A percentile compares a stretch with the other conserved stretches of the same genome.
Evolutionary conservation across 2,888 invertebrate species (phyloP).

Genomic region (Chesias legatella): DNA sequence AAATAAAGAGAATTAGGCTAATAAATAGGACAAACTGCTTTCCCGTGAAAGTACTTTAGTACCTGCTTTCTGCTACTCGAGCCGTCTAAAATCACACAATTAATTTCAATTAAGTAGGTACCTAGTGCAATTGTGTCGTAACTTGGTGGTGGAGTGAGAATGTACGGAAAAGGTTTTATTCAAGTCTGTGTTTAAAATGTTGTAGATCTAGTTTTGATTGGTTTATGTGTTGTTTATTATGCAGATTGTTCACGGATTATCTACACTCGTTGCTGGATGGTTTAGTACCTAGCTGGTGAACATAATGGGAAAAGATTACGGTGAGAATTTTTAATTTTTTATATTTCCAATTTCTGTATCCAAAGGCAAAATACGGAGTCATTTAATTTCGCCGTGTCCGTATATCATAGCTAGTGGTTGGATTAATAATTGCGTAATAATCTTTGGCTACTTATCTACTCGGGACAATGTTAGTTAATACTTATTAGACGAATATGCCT

Average conservation of each 20-base stretch:
- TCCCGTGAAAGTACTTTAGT: slow-evolving; percentile 3
- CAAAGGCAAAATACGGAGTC: too few relatives aligned
- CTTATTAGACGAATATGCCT: too few relatives aligned
- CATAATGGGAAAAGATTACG: slow-evolving; percentile 61
- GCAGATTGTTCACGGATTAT: slow-evolving; percentile 1
- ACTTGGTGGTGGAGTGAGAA: too few relatives aligned
- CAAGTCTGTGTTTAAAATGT: too few relatives aligned
- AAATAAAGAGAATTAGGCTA: slow-evolving; percentile 6
- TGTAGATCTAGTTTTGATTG: too few relatives aligned
- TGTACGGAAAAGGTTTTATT: too few relatives aligned
- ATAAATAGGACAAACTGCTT: slow-evolving; percentile 3
- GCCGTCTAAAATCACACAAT: background rate
- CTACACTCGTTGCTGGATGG: slow-evolving; percentile 4
- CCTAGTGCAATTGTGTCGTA: background rate
- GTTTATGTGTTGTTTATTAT: background rate
- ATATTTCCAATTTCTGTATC: too few relatives aligned
- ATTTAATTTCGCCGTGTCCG: too few relatives aligned
- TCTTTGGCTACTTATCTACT: too few relatives aligned
- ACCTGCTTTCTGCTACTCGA: background rate
- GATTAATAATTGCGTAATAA: too few relatives aligned
- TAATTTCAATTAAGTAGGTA: background rate
- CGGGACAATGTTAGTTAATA: too few relatives aligned
- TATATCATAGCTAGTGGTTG: too few relatives aligned
- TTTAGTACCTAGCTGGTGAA: slow-evolving; percentile 1
- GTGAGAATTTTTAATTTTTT: slow-evolving; percentile 38